A percentile compares a stretch with the other conserved stretches of the same genome.
Conservation (phyloP, 2,888 invertebrate genomes). For the Protonemura montana region DNA sequence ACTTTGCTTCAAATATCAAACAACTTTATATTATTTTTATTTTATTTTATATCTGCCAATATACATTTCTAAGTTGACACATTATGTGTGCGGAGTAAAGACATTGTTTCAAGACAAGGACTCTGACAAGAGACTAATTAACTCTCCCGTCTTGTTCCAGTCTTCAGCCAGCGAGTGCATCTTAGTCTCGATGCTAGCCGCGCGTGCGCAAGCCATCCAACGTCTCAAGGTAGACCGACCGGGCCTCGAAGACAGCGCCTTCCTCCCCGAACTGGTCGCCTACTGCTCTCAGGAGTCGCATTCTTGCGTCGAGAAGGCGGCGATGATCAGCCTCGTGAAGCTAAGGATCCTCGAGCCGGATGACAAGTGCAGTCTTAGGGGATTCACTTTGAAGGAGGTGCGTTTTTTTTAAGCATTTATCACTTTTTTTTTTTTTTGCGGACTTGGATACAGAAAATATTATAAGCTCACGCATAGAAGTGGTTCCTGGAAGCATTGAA, state of each 20-base stretch:
- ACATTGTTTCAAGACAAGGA: too few species aligned
- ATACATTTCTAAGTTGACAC: too few species aligned
- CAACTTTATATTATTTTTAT: too few species aligned
- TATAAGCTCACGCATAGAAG: too few species aligned
- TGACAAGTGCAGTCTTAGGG: constrained; percentile 70
- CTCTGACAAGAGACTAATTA: too few species aligned
- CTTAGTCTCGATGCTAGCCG: constrained; percentile 78
- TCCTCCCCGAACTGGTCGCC: constrained; percentile 79
- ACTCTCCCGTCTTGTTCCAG: constrained; percentile 55
- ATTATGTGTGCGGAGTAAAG: too few species aligned
- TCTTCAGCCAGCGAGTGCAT: constrained; percentile 85
- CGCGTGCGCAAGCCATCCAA: constrained; percentile 74
- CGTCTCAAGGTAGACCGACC: constrained; percentile 67
- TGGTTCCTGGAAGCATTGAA: too few species aligned
- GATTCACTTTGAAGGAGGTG: constrained; percentile 66
- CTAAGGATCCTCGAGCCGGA: constrained; percentile 76
- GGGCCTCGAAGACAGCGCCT: constrained; percentile 69
- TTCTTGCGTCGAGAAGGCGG: constrained; percentile 80
- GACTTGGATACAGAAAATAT: too few species aligned
- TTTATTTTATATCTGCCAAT: too few species aligned
- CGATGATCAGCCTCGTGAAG: constrained; percentile 78
- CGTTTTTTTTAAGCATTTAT: too few species aligned
- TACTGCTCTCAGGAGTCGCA: constrained; percentile 78
- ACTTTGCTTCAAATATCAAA: too few species aligned
- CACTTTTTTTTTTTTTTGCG: too few species aligned